Evolutionary conservation across 2,113 vertebrate genomes (phyloP), one percentile per base, ranked within the genome.

Genomic region (Prionailurus viverrinus): DNA sequence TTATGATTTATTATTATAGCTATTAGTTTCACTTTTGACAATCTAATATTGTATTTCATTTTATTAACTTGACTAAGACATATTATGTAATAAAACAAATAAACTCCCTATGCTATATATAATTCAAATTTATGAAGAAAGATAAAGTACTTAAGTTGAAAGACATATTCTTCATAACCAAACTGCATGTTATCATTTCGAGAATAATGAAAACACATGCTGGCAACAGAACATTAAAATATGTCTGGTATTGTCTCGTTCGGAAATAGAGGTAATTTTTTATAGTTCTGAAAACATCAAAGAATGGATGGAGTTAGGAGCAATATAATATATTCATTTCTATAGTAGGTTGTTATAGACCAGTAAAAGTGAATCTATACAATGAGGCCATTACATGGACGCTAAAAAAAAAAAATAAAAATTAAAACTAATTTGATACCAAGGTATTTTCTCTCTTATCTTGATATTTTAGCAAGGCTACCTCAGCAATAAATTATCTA

Each of bases 61-160:
- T 61, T 79, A 53, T 88, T 97, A 86, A 81, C 41, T 74, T 68
- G 45, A 95, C 51, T 68, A 58, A 58, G 69, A 73, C 7, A 84
- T 91, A 73, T 48, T 45, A 53, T 25, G 25, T 29, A 95, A 51
- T 58, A 89, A 80, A 93, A 48, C 13, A 82, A 66, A 93, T 58
- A 89, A 74, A 80, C 27, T 31, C n/a, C 16, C 27, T 81, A 11
- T 89, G 58, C 25, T 92, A 13, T 61, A 19, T 81, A 45, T 39
- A 81, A 92, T 13, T 80, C 11, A 92, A 84, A 66, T 66, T 81
- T 93, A 78, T 41, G 31, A 94, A 83, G 58, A 95, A 96, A 84
- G 5, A 19, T 94, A 14, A 91, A 97, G 31, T 48, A 95, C 27
- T 55, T 86, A 88, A 53, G 55, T 76, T 95, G 78, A 95, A 95